Evolutionary conservation across 2,797 vertebrate genomes (phyloP).

Genomic region (Bradypodion ventrale): DNA sequence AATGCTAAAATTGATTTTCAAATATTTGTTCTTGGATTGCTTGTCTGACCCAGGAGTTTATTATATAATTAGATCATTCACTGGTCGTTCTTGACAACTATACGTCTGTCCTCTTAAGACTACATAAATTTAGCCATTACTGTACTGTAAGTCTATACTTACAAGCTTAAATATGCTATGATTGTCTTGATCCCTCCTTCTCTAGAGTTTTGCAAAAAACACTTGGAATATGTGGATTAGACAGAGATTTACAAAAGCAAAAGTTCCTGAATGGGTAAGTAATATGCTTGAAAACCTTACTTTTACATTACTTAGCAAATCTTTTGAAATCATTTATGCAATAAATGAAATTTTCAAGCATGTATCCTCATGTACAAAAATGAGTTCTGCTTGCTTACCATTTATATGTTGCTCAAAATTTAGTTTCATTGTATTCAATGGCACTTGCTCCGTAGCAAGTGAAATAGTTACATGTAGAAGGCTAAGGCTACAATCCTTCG

Average conservation of each 20-base stretch:
- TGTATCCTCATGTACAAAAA: background rate
- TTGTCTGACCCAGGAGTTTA: too few relatives aligned
- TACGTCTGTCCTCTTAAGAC: too few relatives aligned
- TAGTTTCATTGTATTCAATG: background rate
- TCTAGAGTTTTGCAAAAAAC: slow-evolving; percentile 63
- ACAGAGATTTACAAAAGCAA: slow-evolving; percentile 76
- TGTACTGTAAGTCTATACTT: too few relatives aligned
- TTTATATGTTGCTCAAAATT: background rate
- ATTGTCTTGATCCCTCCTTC: background rate
- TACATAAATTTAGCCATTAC: too few relatives aligned
- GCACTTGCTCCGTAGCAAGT: background rate
- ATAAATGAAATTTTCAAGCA: background rate
- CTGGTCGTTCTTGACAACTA: too few relatives aligned
- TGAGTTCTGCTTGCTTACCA: background rate
- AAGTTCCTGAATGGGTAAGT: slow-evolving; percentile 76
- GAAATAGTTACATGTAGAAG: background rate
- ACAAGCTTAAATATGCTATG: background rate
- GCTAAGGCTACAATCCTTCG: background rate
- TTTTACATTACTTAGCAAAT: background rate
- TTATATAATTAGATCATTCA: too few relatives aligned
- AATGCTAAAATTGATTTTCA: background rate
- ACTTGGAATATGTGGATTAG: slow-evolving; percentile 60
- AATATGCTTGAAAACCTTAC: slow-evolving; percentile 3
- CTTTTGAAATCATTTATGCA: background rate
- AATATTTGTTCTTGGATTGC: too few relatives aligned